Conservation (phyloP, 2,888 invertebrate genomes). For the Dermolepida albohirtum region DNA sequence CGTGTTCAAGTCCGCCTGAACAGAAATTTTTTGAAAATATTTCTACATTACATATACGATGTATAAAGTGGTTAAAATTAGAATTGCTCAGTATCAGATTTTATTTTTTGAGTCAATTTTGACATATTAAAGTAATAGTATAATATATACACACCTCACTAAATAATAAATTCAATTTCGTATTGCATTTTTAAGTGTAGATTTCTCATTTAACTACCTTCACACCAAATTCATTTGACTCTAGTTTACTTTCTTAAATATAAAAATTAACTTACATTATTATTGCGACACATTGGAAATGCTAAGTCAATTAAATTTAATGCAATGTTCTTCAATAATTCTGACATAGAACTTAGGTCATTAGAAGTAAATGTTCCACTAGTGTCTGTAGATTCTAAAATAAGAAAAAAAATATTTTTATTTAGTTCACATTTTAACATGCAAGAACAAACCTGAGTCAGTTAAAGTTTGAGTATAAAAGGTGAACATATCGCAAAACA, state of each 20-base stretch:
- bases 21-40: too few relatives aligned
- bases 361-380: constrained; percentile 61
- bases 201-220: not conserved
- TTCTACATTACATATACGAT: too few relatives aligned
- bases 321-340: constrained; percentile 60
- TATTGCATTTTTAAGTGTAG: too few relatives aligned
- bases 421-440: constrained; percentile 1
- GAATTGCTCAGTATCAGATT: too few relatives aligned
- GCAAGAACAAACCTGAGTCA: constrained; percentile 57
- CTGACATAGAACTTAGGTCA: constrained; percentile 61
- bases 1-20: too few relatives aligned
- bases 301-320: constrained; percentile 62
- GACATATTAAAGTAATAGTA: too few relatives aligned
- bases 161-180: too few relatives aligned
- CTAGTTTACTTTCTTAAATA: too few relatives aligned
- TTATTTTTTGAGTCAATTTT: too few relatives aligned
- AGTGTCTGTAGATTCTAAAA: constrained; percentile 62
- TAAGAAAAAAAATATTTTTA: constrained; percentile 7
- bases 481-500: constrained; percentile 65
- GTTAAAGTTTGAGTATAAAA: constrained; percentile 64
- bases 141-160: too few relatives aligned
- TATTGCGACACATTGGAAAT: constrained; percentile 64
- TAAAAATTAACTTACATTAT: constrained; percentile 52
- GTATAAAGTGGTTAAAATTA: too few relatives aligned
- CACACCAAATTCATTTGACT: too few relatives aligned